Base-by-base conservation (phyloP, 2,797 vertebrate species). In the Chelmon rostratus region DNA sequence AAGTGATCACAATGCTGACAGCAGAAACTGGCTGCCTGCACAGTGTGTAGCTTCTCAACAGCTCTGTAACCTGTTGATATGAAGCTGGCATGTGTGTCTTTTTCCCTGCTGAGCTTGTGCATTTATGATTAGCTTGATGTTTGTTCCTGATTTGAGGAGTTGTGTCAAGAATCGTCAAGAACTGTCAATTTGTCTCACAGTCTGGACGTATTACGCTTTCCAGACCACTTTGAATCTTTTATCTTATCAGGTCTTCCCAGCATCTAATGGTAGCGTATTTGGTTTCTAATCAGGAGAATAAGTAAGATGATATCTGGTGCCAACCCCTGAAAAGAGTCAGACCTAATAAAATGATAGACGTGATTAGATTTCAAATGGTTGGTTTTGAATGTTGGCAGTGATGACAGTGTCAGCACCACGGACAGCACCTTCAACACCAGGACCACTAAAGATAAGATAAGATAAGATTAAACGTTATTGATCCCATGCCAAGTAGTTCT, bases 381-480 rank as follows among this genome's bases (percentile, higher is more conserved):
- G 8, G 0, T n/a, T 31, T 38, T 64, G 10, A 47, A 12, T 47
- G 18, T 9, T 37, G 12, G 38, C 12, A 15, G 23, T 40, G 23
- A n/a, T 21, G n/a, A n/a, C n/a, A n/a, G n/a, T n/a, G n/a, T 73
- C 79, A 71, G 49, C 69, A 80, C 72, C 68, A 54, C 1, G 40
- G 44, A 76, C 64, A 81, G 72, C 44, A 0, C 21, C 59, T 62
- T 38, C 21, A 54, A 53, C 56, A 37, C 12, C 2, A 38, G 5
- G 4, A 7, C 21, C 25, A 42, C 50, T 62, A 1, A 44, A 31
- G 3, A 31, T 31, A 31, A 31, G 28, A 31, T 31, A 31, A 31
- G 28, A 3, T 31, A 31, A 31, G 28, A 3, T 31, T 31, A 31
- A 3, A 31, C 28, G 28, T 28, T 28, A 28, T 3, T 28, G 28